Percentiles rank a stretch among this genome's conserved stretches.
These are phyloP conservation scores for Smittia sp. DNA, from an alignment of 2,888 invertebrate species.

Conservation along the genomic window DNA sequence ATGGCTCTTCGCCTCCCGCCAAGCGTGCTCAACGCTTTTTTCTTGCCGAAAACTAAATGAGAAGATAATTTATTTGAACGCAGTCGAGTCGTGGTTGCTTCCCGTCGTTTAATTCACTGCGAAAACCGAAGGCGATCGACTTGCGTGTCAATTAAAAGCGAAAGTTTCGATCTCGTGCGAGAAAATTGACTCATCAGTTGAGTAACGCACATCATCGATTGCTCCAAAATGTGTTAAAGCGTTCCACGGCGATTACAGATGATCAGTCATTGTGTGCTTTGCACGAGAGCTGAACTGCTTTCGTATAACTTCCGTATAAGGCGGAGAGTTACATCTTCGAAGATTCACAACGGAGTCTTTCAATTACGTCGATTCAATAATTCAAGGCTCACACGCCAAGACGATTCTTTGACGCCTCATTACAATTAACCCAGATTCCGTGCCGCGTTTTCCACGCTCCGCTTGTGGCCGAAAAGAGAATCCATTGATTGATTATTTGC, in stretches of 20 bases:
- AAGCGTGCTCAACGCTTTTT: neutral
- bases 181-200: too few relatives aligned
- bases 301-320: neutral
- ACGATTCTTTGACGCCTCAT: neutral
- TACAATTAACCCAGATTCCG: neutral
- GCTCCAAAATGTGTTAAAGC: too few relatives aligned
- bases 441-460: neutral
- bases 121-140: neutral
- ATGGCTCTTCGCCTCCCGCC: neutral
- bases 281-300: too few relatives aligned
- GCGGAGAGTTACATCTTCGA: neutral
- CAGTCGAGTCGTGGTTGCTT: neutral
- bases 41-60: neutral
- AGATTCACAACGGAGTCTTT: neutral
- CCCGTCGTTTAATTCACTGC: neutral
- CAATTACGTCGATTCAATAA: constrained; percentile 7
- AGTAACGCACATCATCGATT: too few relatives aligned
- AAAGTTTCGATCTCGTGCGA: neutral
- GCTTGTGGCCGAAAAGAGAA: neutral
- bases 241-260: too few relatives aligned
- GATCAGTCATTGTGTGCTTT: too few relatives aligned
- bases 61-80: neutral
- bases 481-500: constrained; percentile 4
- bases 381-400: neutral
- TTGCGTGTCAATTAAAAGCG: neutral